Percentiles rank a stretch among this genome's conserved stretches.
Evolutionary conservation across 2,888 invertebrate species (phyloP).

Genomic region (Dastarcus helophoroides): DNA sequence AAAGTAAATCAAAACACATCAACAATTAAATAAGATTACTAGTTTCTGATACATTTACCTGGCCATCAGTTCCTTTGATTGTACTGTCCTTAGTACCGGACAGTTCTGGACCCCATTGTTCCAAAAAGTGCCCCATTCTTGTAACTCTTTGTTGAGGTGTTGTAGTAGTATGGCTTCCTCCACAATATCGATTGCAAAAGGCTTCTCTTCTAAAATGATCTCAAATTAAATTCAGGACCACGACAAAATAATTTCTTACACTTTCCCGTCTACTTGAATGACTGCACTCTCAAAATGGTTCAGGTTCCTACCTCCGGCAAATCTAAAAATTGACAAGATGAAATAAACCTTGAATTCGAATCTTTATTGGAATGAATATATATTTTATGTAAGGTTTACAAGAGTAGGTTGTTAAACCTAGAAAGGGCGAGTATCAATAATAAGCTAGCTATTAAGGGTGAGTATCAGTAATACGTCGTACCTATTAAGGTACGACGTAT

Average conservation of each 20-base stretch:
- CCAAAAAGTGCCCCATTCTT: conserved; percentile 50
- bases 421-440: too few relatives aligned
- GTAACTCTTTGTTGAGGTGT: conserved; percentile 61
- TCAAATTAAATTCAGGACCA: conserved; percentile 2
- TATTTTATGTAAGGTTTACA: too few relatives aligned
- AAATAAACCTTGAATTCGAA: too few relatives aligned
- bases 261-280: background rate
- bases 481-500: too few relatives aligned
- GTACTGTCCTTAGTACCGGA: conserved; percentile 38
- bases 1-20: too few relatives aligned
- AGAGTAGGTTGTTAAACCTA: too few relatives aligned
- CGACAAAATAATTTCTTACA: conserved; percentile 1
- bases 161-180: conserved; percentile 64
- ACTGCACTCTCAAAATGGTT: conserved; percentile 8
- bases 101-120: conserved; percentile 54
- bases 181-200: conserved; percentile 63
- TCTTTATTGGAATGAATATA: too few relatives aligned
- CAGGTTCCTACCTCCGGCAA: conserved; percentile 9
- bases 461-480: too few relatives aligned
- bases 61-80: conserved; percentile 29
- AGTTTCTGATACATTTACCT: conserved; percentile 20
- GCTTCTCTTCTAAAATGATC: conserved; percentile 32
- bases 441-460: too few relatives aligned
- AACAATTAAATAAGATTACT: too few relatives aligned
- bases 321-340: too few relatives aligned